A percentile compares a stretch with the other conserved stretches of the same genome.
These are phyloP conservation scores for Trichonephila clavata DNA, from an alignment of 1,140 invertebrate species.

Conservation along the genomic window DNA sequence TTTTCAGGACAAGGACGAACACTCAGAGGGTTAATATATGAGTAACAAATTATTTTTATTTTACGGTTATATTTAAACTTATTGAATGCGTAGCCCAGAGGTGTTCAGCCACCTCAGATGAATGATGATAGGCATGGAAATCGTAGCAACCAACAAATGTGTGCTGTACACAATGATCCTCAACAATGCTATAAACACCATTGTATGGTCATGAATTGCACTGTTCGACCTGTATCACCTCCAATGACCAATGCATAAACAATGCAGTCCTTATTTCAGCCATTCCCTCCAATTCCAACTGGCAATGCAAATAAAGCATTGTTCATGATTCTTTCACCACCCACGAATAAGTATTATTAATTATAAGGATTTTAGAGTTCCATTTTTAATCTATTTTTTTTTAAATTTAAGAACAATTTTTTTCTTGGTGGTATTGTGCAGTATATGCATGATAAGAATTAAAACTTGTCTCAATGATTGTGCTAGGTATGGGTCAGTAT, in stretches of 20 bases:
- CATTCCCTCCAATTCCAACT: constrained; percentile 17
- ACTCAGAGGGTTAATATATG: too few relatives aligned
- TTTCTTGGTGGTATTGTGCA: too few relatives aligned
- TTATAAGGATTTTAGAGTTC: background rate
- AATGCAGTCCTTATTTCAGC: constrained; percentile 65
- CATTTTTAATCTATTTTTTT: background rate
- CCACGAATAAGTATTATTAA: constrained; percentile 52
- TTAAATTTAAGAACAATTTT: background rate
- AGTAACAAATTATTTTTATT: too few relatives aligned
- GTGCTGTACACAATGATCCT: background rate
- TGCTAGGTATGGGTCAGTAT: too few relatives aligned
- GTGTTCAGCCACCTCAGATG: background rate
- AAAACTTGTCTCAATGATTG: too few relatives aligned
- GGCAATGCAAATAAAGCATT: background rate
- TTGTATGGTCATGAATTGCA: background rate
- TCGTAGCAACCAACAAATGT: background rate
- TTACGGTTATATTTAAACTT: too few relatives aligned
- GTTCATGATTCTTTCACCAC: constrained; percentile 52
- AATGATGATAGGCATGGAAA: background rate
- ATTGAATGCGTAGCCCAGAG: background rate
- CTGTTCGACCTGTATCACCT: background rate
- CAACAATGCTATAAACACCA: background rate
- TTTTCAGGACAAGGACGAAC: too few relatives aligned
- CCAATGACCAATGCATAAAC: constrained; percentile 64
- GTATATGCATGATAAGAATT: too few relatives aligned